Conservation (phyloP, 1,140 invertebrate genomes). For the Globodera ellingtonae region DNA sequence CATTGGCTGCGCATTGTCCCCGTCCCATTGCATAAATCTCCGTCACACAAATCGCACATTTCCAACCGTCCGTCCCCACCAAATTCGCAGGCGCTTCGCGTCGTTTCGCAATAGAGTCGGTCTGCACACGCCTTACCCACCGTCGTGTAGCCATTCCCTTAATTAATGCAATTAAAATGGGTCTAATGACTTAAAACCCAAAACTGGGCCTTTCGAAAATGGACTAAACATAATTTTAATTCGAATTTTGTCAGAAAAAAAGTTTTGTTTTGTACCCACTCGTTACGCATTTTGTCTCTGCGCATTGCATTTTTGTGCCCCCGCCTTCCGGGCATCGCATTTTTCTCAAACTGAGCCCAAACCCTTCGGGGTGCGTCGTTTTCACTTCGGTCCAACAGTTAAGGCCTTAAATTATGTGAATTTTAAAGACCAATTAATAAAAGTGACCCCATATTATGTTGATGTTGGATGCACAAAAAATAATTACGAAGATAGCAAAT, state of each 20-base stretch:
- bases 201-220: neutral
- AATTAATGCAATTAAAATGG: neutral
- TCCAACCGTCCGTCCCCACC: neutral
- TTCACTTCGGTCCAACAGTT: constrained; percentile 11
- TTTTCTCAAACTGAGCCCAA: neutral
- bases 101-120: neutral
- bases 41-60: neutral
- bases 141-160: constrained; percentile 8
- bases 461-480: neutral
- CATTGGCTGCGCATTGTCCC: neutral
- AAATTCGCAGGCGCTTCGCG: neutral
- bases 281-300: neutral
- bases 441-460: neutral
- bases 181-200: neutral
- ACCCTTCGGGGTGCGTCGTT: neutral
- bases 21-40: constrained; percentile 7
- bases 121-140: constrained; percentile 1
- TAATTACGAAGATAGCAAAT: neutral
- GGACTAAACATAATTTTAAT: neutral
- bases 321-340: neutral
- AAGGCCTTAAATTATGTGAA: constrained; percentile 3
- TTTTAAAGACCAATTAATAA: neutral
- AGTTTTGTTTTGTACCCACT: neutral
- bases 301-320: constrained; percentile 7
- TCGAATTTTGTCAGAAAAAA: too few relatives aligned